A percentile compares a stretch with the other conserved stretches of the same genome.
These are phyloP conservation scores for Pseudococcus longispinus DNA, from an alignment of 2,888 invertebrate genomes.

Conservation along the genomic window DNA sequence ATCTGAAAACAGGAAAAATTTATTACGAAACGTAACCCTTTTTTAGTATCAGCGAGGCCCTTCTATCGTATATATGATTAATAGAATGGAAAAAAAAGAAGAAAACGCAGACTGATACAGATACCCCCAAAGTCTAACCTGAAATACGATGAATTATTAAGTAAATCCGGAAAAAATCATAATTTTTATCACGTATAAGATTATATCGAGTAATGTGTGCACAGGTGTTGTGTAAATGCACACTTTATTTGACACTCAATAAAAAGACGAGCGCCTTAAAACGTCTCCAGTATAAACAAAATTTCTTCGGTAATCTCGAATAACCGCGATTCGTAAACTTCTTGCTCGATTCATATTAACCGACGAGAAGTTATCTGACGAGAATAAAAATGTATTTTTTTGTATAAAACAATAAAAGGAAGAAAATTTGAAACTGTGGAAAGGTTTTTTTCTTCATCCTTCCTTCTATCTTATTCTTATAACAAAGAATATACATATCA, in stretches of 20 bases:
- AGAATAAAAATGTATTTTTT: constrained; percentile 39
- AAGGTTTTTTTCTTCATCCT: background rate
- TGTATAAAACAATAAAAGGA: constrained; percentile 37
- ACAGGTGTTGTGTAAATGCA: constrained; percentile 33
- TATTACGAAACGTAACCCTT: background rate
- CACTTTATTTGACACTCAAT: constrained; percentile 44
- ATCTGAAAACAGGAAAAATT: background rate
- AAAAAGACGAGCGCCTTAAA: constrained; percentile 38
- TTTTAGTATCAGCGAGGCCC: background rate
- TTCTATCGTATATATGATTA: background rate
- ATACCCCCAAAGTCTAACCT: background rate
- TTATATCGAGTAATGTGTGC: constrained; percentile 45
- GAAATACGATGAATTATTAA: constrained; percentile 13
- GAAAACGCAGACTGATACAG: background rate
- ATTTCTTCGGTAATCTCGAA: constrained; percentile 42
- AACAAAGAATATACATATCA: background rate
- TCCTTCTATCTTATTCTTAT: background rate
- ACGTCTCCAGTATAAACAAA: constrained; percentile 39
- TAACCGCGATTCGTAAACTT: constrained; percentile 21
- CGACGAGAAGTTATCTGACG: constrained; percentile 28
- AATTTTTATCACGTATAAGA: constrained; percentile 42
- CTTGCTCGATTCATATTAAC: constrained; percentile 21
- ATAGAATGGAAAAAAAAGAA: background rate
- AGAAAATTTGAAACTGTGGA: constrained; percentile 16
- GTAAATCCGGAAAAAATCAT: constrained; percentile 26